These are phyloP conservation scores for Bombus balteatus DNA, from an alignment of 1,140 invertebrate species.

Conservation along the genomic window DNA sequence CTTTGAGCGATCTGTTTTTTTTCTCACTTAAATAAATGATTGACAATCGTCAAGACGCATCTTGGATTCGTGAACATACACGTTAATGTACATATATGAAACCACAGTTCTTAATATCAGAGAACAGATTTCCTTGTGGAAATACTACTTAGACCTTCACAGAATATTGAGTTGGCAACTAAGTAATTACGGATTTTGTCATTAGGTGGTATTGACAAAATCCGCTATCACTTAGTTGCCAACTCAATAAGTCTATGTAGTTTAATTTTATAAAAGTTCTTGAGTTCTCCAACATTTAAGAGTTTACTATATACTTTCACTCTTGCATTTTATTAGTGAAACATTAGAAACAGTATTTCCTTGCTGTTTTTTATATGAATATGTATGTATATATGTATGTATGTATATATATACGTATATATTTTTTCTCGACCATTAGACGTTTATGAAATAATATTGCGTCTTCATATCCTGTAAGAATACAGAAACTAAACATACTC, in stretches of 20 bases:
- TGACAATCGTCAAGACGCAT: conserved; percentile 20
- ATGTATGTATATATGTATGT: conserved; percentile 17
- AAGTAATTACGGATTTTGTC: too few relatives aligned
- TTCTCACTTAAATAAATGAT: conserved; percentile 47
- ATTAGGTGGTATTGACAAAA: too few relatives aligned
- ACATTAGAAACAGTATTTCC: conserved; percentile 8
- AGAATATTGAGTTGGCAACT: background rate
- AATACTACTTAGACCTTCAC: background rate
- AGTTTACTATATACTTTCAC: conserved; percentile 46
- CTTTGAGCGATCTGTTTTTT: conserved; percentile 64
- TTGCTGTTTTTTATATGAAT: conserved; percentile 11
- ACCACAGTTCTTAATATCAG: conserved; percentile 21
- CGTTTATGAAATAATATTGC: conserved; percentile 38
- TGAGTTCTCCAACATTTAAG: background rate
- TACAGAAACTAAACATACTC: conserved; percentile 48
- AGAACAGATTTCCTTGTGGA: conserved; percentile 8
- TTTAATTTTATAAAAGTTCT: conserved; percentile 27
- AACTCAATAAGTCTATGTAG: background rate
- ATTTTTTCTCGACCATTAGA: conserved; percentile 21
- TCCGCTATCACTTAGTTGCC: too few relatives aligned
- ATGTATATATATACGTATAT: background rate
- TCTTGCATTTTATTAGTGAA: conserved; percentile 33
- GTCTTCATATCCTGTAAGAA: conserved; percentile 23
- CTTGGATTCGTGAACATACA: conserved; percentile 30
- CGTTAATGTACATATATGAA: conserved; percentile 35